These are phyloP conservation scores for Noctua pronuba DNA, from an alignment of 2,888 invertebrate genomes.

Conservation along the genomic window DNA sequence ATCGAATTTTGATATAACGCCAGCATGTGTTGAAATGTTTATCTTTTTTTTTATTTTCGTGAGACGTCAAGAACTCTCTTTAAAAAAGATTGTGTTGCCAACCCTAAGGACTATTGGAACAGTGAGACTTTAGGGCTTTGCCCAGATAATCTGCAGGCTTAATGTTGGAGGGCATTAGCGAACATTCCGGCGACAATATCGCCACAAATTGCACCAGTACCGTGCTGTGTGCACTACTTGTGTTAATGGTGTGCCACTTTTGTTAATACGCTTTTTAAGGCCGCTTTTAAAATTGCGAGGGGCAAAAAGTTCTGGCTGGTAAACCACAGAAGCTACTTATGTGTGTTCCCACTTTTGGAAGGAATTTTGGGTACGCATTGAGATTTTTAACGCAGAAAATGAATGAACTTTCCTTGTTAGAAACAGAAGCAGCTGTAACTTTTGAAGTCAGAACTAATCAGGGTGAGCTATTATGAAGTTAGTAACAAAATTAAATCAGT, in stretches of 20 bases:
- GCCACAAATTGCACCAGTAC: slow-evolving; percentile 68
- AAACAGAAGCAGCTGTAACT: background rate
- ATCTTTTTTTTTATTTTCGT: background rate
- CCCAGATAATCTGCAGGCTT: slow-evolving; percentile 79
- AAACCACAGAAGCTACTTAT: slow-evolving; percentile 38
- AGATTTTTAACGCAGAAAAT: slow-evolving; percentile 11
- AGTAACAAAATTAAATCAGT: slow-evolving; percentile 3
- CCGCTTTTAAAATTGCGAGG: slow-evolving; percentile 41
- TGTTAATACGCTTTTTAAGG: slow-evolving; percentile 55
- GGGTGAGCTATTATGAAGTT: background rate
- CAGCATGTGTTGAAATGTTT: background rate
- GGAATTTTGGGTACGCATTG: slow-evolving; percentile 14
- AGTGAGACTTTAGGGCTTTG: slow-evolving; percentile 73
- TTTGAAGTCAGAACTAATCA: background rate
- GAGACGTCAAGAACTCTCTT: background rate
- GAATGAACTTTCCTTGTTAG: slow-evolving; percentile 3
- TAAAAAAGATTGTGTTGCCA: slow-evolving; percentile 13
- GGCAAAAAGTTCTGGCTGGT: slow-evolving; percentile 24
- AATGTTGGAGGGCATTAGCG: slow-evolving; percentile 78
- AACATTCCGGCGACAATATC: slow-evolving; percentile 72
- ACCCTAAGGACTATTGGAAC: slow-evolving; percentile 64
- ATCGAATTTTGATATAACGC: background rate
- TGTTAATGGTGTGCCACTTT: slow-evolving; percentile 63
- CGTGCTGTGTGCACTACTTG: slow-evolving; percentile 59
- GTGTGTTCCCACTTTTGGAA: slow-evolving; percentile 6